A percentile compares a stretch with the other conserved stretches of the same genome.
These are phyloP conservation scores for Hesperophylax magnus DNA, from an alignment of 1,140 invertebrate genomes.

Conservation along the genomic window DNA sequence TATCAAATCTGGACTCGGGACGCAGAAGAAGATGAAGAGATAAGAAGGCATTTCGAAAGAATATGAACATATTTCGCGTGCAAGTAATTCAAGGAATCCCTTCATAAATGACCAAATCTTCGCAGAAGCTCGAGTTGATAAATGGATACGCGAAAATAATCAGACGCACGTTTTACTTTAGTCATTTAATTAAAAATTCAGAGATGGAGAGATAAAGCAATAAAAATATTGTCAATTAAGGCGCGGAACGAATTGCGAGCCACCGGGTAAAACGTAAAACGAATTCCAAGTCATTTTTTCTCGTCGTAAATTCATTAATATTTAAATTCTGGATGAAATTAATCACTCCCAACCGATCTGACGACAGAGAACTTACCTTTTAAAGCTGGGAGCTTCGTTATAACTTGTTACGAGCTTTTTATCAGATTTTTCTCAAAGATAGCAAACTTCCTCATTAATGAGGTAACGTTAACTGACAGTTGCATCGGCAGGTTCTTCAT, in stretches of 20 bases:
- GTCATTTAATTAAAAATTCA: background rate
- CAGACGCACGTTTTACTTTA: slow-evolving; percentile 3
- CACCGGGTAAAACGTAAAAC: slow-evolving; percentile 19
- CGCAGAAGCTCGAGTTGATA: background rate
- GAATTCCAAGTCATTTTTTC: slow-evolving; percentile 9
- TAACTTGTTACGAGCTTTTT: no score
- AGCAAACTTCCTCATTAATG: no score
- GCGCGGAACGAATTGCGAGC: slow-evolving; percentile 3
- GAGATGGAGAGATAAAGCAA: slow-evolving; percentile 7
- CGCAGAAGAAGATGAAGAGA: no score
- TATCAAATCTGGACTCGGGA: no score
- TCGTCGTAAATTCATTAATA: slow-evolving; percentile 42
- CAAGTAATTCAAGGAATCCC: background rate
- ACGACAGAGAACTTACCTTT: no score
- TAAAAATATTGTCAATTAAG: slow-evolving; percentile 36
- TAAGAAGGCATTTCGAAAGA: no score
- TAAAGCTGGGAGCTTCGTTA: no score
- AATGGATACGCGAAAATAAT: background rate
- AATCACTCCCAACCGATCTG: no score
- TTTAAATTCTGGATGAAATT: slow-evolving; percentile 18
- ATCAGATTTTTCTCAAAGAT: no score
- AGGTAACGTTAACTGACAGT: no score
- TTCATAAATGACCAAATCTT: background rate
- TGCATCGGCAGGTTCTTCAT: no score
- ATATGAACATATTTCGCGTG: background rate